These are phyloP conservation scores for Xanthia icteritia DNA, from an alignment of 2,888 invertebrate species.

Conservation along the genomic window DNA sequence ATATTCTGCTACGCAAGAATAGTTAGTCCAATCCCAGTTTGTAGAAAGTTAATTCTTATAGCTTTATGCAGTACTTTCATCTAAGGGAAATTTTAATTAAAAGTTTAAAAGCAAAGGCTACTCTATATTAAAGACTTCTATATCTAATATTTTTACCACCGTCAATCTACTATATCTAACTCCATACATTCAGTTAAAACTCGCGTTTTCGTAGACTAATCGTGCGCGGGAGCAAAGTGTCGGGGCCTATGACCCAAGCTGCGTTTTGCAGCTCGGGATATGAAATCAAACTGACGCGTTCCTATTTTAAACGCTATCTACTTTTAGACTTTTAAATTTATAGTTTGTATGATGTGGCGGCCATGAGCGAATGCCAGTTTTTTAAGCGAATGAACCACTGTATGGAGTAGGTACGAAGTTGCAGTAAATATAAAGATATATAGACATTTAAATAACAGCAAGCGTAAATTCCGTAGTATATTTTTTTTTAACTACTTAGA, in stretches of 20 bases:
- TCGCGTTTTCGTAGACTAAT: constrained; percentile 15
- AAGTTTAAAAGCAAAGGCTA: constrained; percentile 42
- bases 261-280: constrained; percentile 17
- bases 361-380: constrained; percentile 9
- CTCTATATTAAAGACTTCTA: constrained; percentile 38
- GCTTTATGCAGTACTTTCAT: constrained; percentile 62
- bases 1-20: constrained; percentile 66
- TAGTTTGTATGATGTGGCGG: constrained; percentile 24
- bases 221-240: constrained; percentile 3
- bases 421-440: constrained; percentile 44
- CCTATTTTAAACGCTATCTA: constrained; percentile 47
- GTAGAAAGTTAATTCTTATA: constrained; percentile 63
- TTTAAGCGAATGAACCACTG: constrained; percentile 15
- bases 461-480: constrained; percentile 45
- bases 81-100: constrained; percentile 47
- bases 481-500: constrained; percentile 52
- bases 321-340: constrained; percentile 31
- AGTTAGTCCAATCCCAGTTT: constrained; percentile 61
- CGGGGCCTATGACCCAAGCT: constrained; percentile 13
- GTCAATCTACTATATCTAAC: constrained; percentile 9
- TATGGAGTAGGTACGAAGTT: constrained; percentile 51
- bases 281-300: constrained; percentile 29
- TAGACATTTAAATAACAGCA: constrained; percentile 31
- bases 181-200: constrained; percentile 24
- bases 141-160: constrained; percentile 22